phyloP scores from a whole-genome alignment of 2,797 vertebrate species.

The Brotula barbata region DNA sequence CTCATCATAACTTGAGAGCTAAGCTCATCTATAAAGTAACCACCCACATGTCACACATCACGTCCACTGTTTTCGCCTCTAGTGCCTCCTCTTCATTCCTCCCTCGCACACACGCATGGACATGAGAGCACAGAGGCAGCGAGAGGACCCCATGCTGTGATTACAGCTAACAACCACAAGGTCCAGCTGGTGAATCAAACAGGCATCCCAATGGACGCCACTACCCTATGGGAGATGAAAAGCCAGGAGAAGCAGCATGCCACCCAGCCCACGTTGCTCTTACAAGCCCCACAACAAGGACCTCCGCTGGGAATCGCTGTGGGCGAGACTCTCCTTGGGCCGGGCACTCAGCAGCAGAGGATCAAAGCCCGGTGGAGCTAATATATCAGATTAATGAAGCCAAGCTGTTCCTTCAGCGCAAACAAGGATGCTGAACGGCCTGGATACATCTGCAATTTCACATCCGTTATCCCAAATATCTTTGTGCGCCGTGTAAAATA shows the following conservation, averaged over 20 bases:
- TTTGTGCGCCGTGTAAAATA: too few species aligned
- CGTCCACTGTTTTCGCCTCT: slow-evolving; percentile 1
- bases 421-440: slow-evolving; percentile 38
- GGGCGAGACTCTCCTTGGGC: slow-evolving; percentile 39
- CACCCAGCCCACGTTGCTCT: slow-evolving; percentile 18
- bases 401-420: slow-evolving; percentile 56
- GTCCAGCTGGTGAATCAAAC: slow-evolving; percentile 52
- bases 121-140: slow-evolving; percentile 25
- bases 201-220: slow-evolving; percentile 28
- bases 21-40: too few species aligned
- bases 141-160: slow-evolving; percentile 31
- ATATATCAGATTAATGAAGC: slow-evolving; percentile 65
- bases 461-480: not conserved
- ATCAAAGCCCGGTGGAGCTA: not conserved
- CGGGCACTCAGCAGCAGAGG: slow-evolving; percentile 42
- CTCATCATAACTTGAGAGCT: too few species aligned
- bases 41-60: slow-evolving; percentile 8
- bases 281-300: slow-evolving; percentile 28
- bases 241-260: slow-evolving; percentile 34
- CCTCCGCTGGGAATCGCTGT: slow-evolving; percentile 43
- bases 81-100: not conserved
- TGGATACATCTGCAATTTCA: slow-evolving; percentile 9
- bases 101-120: slow-evolving; percentile 5
- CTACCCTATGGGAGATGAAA: slow-evolving; percentile 52
- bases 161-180: slow-evolving; percentile 34